phyloP scores from a whole-genome alignment of 2,888 invertebrate genomes.

The Zaprionus bogoriensis region DNA sequence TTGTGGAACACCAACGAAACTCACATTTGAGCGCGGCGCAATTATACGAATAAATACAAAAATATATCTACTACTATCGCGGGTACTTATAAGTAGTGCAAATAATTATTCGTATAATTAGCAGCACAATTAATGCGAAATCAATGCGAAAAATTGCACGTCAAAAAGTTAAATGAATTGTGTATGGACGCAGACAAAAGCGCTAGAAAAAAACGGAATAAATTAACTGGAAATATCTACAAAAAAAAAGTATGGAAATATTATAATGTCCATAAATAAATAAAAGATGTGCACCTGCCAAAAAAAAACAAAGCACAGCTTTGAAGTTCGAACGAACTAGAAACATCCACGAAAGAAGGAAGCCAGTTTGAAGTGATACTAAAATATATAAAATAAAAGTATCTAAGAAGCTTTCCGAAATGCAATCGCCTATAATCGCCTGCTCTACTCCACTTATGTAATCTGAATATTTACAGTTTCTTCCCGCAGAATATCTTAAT shows the following conservation, averaged over 20 bases:
- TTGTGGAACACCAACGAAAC: not conserved
- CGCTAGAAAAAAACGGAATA: not conserved
- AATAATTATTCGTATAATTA: constrained; percentile 47
- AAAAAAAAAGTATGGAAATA: not conserved
- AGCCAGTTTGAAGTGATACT: not conserved
- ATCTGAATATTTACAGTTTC: not conserved
- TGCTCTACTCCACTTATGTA: no score
- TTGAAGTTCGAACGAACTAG: not conserved
- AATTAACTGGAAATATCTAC: not conserved
- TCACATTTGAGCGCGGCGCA: constrained; percentile 13
- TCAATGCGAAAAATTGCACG: constrained; percentile 42
- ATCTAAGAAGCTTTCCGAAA: no score
- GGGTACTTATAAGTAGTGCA: constrained; percentile 23
- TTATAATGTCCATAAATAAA: not conserved
- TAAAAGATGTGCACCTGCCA: not conserved
- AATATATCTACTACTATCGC: not conserved
- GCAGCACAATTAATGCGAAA: constrained; percentile 39
- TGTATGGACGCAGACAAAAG: constrained; percentile 3
- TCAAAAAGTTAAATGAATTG: constrained; percentile 17
- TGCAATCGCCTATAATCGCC: no score
- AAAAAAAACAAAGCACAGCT: not conserved
- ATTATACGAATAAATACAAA: constrained; percentile 26
- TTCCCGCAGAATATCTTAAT: not conserved
- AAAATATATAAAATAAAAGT: not conserved
- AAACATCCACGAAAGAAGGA: not conserved